Evolutionary conservation across 2,797 vertebrate genomes (phyloP), one percentile per base, ranked within the genome.

Genomic region (Hoplostethus mediterraneus): DNA sequence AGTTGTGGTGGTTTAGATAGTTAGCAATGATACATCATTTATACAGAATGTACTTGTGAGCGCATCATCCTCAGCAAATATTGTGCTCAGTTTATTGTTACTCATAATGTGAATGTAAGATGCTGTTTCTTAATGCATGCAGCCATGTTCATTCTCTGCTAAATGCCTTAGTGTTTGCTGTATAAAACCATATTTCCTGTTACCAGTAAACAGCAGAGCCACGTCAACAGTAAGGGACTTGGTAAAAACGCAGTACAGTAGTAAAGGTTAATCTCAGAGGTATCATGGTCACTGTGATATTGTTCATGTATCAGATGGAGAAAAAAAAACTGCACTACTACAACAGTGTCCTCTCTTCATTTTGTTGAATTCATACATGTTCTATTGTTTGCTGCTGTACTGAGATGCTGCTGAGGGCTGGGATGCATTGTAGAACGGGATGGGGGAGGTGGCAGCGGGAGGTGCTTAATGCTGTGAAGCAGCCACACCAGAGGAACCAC

Each of bases 371-470:
- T 28, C 28, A 28, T 28, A 28, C 28, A 28, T 28, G 28, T 28
- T 28, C 2, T 28, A 28, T 28, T 28, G 28, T 3, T 28, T 28
- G 28, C 63, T 59, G 53, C 49, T 49, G 60, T 56, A 59, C 62
- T 48, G 56, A 63, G 69, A 62, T 65, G 79, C 53, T 58, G 57
- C 79, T 71, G 49, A 56, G 54, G 49, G 75, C 67, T 71, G 61
- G 40, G 60, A 66, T 48, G 47, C 11, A 16, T 12, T 70, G 65
- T 40, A 63, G 28, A 58, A 36, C n/a, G 52, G 58, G 69, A 51
- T 56, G 80, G 83, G 86, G 85, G 85, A 63, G 87, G 84, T 80
- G 69, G 17, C 52, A 78, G 60, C 61, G 40, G 64, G 60, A 75
- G 49, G 66, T 59, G 61, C 67, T 86, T 60, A 4, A 12, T 63